These are phyloP conservation scores for Lepas anatifera DNA, from an alignment of 2,888 invertebrate genomes.

Conservation along the genomic window DNA sequence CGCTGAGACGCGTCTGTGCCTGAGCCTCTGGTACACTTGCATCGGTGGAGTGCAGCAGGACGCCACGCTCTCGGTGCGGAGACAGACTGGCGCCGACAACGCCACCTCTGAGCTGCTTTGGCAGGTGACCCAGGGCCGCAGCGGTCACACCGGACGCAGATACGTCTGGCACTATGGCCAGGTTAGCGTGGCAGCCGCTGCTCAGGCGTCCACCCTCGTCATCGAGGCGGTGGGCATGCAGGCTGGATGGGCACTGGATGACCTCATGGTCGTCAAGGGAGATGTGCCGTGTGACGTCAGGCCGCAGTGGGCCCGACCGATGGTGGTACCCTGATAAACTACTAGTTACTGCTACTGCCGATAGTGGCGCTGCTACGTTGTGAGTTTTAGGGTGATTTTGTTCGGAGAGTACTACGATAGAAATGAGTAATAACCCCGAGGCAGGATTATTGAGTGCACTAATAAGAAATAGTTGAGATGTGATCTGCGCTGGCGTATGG, in stretches of 20 bases:
- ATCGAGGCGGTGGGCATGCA: slow-evolving; percentile 11
- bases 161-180: slow-evolving; percentile 6
- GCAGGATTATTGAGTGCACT: too few relatives aligned
- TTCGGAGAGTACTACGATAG: too few relatives aligned
- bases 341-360: background rate
- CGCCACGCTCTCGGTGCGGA: background rate
- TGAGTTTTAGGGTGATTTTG: too few relatives aligned
- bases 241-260: slow-evolving; percentile 6
- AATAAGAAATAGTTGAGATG: too few relatives aligned
- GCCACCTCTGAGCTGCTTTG: background rate
- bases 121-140: slow-evolving; percentile 2
- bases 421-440: too few relatives aligned
- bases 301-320: background rate
- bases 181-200: background rate
- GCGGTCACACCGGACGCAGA: background rate
- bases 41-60: slow-evolving; percentile 1
- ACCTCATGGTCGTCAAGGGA: background rate
- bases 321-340: background rate
- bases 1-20: background rate
- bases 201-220: background rate
- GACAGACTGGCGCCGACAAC: background rate
- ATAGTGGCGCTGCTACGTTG: background rate
- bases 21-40: slow-evolving; percentile 10
- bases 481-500: too few relatives aligned
- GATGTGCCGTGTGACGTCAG: background rate